These are phyloP conservation scores for Trachymyrmex septentrionalis DNA, from an alignment of 1,140 invertebrate species.

Conservation along the genomic window DNA sequence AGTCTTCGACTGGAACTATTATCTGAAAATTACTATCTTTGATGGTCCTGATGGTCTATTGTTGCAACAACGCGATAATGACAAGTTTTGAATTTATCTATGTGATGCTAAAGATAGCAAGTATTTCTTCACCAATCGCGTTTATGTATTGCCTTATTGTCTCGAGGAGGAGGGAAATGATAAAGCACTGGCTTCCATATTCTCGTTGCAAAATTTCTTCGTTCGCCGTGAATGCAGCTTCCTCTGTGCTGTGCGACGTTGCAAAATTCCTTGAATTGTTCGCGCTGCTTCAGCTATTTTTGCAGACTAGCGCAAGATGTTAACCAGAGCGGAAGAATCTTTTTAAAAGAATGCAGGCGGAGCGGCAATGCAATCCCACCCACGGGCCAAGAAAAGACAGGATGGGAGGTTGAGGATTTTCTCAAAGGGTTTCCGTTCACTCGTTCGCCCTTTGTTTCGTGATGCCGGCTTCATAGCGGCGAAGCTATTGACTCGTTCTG, in stretches of 20 bases:
- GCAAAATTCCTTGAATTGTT: constrained; percentile 52
- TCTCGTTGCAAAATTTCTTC: constrained; percentile 40
- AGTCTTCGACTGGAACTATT: constrained; percentile 31
- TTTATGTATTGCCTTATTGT: constrained; percentile 21
- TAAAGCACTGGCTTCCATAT: constrained; percentile 2
- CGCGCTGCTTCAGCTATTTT: constrained; percentile 43
- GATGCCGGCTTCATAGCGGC: constrained; percentile 40
- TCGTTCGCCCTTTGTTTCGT: constrained; percentile 63
- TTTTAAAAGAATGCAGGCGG: constrained; percentile 71
- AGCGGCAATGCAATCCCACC: constrained; percentile 61
- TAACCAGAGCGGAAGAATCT: constrained; percentile 71
- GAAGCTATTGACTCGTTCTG: constrained; percentile 59
- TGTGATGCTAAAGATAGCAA: neutral
- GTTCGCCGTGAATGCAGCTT: constrained; percentile 37
- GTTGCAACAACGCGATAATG: constrained; percentile 44
- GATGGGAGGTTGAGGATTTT: constrained; percentile 61
- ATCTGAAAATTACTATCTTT: constrained; percentile 69
- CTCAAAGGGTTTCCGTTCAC: constrained; percentile 66
- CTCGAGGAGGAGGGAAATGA: neutral
- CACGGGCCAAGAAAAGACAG: constrained; percentile 47
- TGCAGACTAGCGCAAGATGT: constrained; percentile 60
- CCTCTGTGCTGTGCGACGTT: constrained; percentile 31
- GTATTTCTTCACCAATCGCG: constrained; percentile 9
- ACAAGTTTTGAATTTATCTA: constrained; percentile 25
- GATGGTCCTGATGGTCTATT: constrained; percentile 67